Conservation (phyloP, 2,888 invertebrate genomes). For the Blastobasis lacticolella region DNA sequence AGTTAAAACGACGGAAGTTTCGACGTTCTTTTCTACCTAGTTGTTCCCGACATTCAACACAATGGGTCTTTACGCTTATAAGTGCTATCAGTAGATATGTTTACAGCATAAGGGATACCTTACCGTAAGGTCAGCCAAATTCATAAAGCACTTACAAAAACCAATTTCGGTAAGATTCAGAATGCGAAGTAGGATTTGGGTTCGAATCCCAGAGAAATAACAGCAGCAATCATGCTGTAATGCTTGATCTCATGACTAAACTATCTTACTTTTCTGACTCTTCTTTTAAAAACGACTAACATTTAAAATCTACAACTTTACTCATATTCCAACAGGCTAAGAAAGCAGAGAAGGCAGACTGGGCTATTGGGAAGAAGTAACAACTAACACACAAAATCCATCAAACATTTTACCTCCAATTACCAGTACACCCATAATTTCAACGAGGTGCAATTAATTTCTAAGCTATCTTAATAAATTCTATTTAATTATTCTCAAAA, state of each 20-base stretch:
- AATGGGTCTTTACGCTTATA: background rate
- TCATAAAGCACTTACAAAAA: too few relatives aligned
- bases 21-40: background rate
- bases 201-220: too few relatives aligned
- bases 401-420: slow-evolving; percentile 16
- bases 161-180: too few relatives aligned
- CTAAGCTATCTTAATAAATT: slow-evolving; percentile 47
- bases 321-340: slow-evolving; percentile 79
- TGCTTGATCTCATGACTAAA: too few relatives aligned
- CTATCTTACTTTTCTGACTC: too few relatives aligned
- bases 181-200: too few relatives aligned
- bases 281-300: background rate
- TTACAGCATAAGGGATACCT: background rate
- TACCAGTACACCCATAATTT: slow-evolving; percentile 24
- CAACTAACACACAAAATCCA: slow-evolving; percentile 28
- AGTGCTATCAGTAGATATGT: background rate
- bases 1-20: slow-evolving; percentile 7
- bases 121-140: too few relatives aligned
- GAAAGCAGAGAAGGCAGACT: slow-evolving; percentile 84
- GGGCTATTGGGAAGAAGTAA: slow-evolving; percentile 79
- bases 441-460: slow-evolving; percentile 44
- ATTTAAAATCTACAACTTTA: slow-evolving; percentile 3
- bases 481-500: slow-evolving; percentile 32
- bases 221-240: too few relatives aligned
- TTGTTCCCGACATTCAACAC: slow-evolving; percentile 1